A percentile compares a stretch with the other conserved stretches of the same genome.
Conservation (phyloP, 53 echinoderm and acorn worm species). For the Paracentrotus lividus region DNA sequence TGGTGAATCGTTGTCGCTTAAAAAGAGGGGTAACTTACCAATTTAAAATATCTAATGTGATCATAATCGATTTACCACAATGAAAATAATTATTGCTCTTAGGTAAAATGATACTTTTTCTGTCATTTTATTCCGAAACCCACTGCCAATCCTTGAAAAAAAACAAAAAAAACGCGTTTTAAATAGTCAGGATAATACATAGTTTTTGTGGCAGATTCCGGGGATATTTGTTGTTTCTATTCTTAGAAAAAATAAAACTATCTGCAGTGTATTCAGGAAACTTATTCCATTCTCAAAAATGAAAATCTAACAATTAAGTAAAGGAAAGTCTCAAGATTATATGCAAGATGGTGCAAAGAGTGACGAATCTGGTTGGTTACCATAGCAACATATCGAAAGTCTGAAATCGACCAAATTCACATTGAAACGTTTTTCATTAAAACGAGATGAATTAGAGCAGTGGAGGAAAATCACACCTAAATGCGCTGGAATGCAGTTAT, state of each 20-base stretch:
- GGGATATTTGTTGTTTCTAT: background rate
- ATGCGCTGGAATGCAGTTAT: slow-evolving; percentile 39
- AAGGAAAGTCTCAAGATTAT: background rate
- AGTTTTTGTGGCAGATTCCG: background rate
- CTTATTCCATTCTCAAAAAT: too few relatives aligned
- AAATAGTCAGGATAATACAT: background rate
- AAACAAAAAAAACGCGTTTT: background rate
- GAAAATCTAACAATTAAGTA: background rate
- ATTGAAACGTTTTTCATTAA: slow-evolving; percentile 30
- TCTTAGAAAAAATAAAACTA: background rate
- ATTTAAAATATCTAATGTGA: background rate
- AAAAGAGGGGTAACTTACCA: background rate
- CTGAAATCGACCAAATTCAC: background rate
- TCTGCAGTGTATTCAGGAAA: background rate
- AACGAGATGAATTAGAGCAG: background rate
- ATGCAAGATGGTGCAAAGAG: background rate
- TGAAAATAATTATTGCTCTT: background rate
- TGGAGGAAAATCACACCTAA: slow-evolving; percentile 19
- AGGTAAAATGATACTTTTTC: too few relatives aligned
- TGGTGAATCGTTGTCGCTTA: background rate
- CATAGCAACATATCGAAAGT: background rate
- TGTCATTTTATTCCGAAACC: background rate
- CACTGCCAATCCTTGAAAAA: background rate
- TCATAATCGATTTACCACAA: background rate
- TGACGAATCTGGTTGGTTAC: background rate